A percentile compares a stretch with the other conserved stretches of the same genome.
phyloP scores from a whole-genome alignment of 2,888 invertebrate genomes.

The Drosophila paramelanica region DNA sequence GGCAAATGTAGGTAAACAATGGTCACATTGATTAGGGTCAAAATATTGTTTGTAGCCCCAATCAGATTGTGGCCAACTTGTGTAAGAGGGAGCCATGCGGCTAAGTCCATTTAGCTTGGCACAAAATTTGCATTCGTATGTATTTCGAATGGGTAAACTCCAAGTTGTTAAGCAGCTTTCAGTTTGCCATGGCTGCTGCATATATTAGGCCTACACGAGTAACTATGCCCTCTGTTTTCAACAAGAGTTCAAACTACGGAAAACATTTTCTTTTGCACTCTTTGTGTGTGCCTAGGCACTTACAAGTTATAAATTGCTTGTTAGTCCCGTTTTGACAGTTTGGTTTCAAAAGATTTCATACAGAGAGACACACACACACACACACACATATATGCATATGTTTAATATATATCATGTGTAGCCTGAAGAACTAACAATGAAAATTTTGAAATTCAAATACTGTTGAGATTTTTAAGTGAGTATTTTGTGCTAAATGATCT shows the following conservation, averaged over 20 bases:
- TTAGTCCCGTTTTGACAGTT: slow-evolving; percentile 42
- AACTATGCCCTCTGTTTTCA: slow-evolving; percentile 10
- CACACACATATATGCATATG: background rate
- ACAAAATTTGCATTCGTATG: slow-evolving; percentile 54
- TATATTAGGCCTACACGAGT: slow-evolving; percentile 52
- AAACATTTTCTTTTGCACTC: slow-evolving; percentile 21
- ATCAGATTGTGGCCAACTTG: slow-evolving; percentile 42
- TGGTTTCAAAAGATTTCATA: slow-evolving; percentile 40
- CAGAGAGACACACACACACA: background rate
- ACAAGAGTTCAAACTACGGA: slow-evolving; percentile 32
- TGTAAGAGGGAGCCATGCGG: slow-evolving; percentile 14
- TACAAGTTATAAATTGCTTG: slow-evolving; percentile 49
- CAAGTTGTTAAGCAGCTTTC: slow-evolving; percentile 47
- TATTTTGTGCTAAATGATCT: slow-evolving; percentile 6
- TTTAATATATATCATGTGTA: background rate
- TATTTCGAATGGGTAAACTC: slow-evolving; percentile 1
- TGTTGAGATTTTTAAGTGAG: slow-evolving; percentile 4
- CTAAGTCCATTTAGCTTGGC: slow-evolving; percentile 28
- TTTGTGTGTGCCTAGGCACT: slow-evolving; percentile 15
- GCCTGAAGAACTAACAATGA: background rate
- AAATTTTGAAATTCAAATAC: slow-evolving; percentile 4
- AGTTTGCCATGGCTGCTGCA: slow-evolving; percentile 41
- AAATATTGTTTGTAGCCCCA: slow-evolving; percentile 49
- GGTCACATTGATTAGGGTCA: slow-evolving; percentile 74
- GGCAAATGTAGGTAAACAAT: slow-evolving; percentile 64